Conservation (phyloP, 64 coral and sea anemone genomes). For the Montipora efflorescens region DNA sequence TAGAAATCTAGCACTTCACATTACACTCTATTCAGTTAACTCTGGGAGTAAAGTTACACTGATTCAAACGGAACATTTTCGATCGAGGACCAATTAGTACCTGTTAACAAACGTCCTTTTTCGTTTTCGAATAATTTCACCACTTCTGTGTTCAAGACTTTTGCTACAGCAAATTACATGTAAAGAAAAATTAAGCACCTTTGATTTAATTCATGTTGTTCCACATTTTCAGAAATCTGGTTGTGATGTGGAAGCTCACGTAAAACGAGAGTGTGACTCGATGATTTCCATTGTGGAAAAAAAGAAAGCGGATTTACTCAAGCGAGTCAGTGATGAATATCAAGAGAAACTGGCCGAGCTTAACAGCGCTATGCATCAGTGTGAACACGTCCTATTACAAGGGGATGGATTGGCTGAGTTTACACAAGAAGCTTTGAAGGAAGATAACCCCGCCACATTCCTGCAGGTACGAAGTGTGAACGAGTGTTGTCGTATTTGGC, state of each 20-base stretch:
- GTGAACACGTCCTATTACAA: slow-evolving; percentile 76
- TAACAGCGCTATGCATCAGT: slow-evolving; percentile 65
- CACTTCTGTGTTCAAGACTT: too few relatives aligned
- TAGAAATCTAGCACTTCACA: too few relatives aligned
- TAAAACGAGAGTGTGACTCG: slow-evolving; percentile 88
- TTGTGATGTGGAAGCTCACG: slow-evolving; percentile 83
- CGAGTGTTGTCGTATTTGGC: slow-evolving; percentile 21
- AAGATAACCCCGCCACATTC: slow-evolving; percentile 81
- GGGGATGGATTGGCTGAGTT: slow-evolving; percentile 87
- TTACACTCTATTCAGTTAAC: too few relatives aligned
- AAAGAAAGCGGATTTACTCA: slow-evolving; percentile 84
- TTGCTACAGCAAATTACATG: too few relatives aligned
- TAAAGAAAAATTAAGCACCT: background rate
- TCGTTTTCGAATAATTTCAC: too few relatives aligned
- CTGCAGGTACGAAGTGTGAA: slow-evolving; percentile 66
- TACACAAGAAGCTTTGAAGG: slow-evolving; percentile 85
- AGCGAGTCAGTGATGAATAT: slow-evolving; percentile 79
- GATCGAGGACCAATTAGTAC: too few relatives aligned
- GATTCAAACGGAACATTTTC: too few relatives aligned
- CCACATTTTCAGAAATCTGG: slow-evolving; percentile 75
- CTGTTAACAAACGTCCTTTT: too few relatives aligned
- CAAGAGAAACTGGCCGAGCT: slow-evolving; percentile 80
- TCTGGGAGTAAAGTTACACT: too few relatives aligned
- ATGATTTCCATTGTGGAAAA: slow-evolving; percentile 77
- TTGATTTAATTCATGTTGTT: background rate